Conservation (phyloP, 2,113 vertebrate genomes). For the Phycodurus eques region DNA sequence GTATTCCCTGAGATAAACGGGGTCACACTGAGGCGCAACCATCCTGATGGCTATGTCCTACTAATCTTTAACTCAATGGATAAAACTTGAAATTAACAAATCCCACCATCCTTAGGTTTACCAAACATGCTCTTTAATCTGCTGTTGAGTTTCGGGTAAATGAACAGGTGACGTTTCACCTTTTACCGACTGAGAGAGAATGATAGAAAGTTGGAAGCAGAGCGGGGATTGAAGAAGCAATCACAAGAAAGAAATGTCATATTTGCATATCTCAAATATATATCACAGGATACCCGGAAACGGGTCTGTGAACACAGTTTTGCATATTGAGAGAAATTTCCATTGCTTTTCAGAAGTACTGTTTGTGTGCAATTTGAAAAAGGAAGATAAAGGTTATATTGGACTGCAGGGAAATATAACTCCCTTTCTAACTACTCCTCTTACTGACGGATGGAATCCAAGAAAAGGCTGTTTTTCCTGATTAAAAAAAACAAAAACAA, state of each 20-base stretch:
- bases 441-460: slow-evolving; percentile 15
- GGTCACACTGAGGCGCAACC: too few relatives aligned
- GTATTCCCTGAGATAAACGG: too few relatives aligned
- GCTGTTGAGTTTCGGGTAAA: slow-evolving; percentile 29
- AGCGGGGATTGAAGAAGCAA: slow-evolving; percentile 40
- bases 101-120: slow-evolving; percentile 2
- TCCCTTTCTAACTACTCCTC: slow-evolving; percentile 4
- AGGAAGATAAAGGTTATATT: slow-evolving; percentile 54
- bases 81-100: background rate
- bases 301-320: slow-evolving; percentile 45
- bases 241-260: slow-evolving; percentile 62
- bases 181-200: slow-evolving; percentile 19
- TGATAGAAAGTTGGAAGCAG: background rate
- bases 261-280: slow-evolving; percentile 68
- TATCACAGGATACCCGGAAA: slow-evolving; percentile 54
- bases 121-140: slow-evolving; percentile 27
- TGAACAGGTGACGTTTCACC: slow-evolving; percentile 45
- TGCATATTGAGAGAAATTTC: slow-evolving; percentile 58
- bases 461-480: slow-evolving; percentile 4
- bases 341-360: slow-evolving; percentile 33
- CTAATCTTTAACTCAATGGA: background rate
- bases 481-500: background rate
- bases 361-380: slow-evolving; percentile 53
- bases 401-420: slow-evolving; percentile 28
- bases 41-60: too few relatives aligned